Base-by-base conservation (phyloP, 2,113 vertebrate species). In the Pithys albifrons region DNA sequence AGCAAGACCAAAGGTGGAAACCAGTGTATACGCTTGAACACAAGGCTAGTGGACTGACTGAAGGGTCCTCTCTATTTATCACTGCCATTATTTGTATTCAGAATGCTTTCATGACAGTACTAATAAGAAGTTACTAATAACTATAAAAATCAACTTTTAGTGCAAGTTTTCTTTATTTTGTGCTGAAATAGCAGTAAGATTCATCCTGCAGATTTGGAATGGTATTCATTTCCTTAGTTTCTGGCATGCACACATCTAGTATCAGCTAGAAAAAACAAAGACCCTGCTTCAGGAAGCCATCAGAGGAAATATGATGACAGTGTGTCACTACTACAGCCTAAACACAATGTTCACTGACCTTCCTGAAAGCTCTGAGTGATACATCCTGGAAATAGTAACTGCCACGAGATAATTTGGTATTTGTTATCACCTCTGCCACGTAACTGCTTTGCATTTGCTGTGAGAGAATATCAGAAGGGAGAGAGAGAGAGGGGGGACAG, bases 261-360 rank as follows among this genome's bases (percentile, higher is more conserved):
- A 55, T 24, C 78, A 75, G 16, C 79, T 90, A 85, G 57, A 33
- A 72, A 64, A 88, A 69, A 9, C 69, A 46, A 73, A 88, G 43
- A 16, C 29, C 24, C 65, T 88, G 59, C 27, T 78, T 89, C 66
- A 89, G 94, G 91, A 96, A 96, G 65, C 82, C 83, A 87, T 91
- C 41, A n/a, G 76, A 87, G 85, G 83, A 95, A 94, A 95, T 92
- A 52, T 0, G 3, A 17, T 89, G 84, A 49, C 75, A 52, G 23
- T 10, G 13, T 78, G 45, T 76, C 71, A 86, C 43, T 61, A 3
- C 64, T 87, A 39, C 62, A 65, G 49, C 57, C 66, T 61, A 75
- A 51, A 87, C 51, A 58, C 71, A 73, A 46, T 70, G 75, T 89
- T 77, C 73, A 52, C 72, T 70, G 58, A 23, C 3, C 0, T 78